Conservation (phyloP, 2,797 vertebrate genomes). For the Sparus aurata region DNA sequence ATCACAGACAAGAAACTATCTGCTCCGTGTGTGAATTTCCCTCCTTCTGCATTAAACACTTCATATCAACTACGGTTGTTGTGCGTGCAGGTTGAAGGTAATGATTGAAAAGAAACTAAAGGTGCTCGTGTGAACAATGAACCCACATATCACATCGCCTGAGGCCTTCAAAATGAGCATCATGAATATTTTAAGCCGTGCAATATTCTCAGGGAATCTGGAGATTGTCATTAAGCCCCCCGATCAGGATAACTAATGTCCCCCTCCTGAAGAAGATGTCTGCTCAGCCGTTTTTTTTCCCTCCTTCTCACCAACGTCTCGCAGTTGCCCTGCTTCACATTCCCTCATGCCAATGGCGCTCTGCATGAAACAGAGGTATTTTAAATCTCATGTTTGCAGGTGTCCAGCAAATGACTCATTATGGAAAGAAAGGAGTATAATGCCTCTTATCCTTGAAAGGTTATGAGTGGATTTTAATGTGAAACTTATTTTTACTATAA, state of each 20-base stretch:
- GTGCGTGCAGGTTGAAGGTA: conserved; percentile 40
- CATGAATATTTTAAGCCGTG: conserved; percentile 82
- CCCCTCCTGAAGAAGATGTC: conserved; percentile 74
- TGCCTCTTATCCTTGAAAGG: neutral
- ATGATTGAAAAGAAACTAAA: conserved; percentile 61
- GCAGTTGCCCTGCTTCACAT: conserved; percentile 51
- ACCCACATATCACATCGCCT: conserved; percentile 65
- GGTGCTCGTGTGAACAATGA: conserved; percentile 56
- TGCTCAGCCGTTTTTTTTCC: conserved; percentile 71
- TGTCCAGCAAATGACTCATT: neutral
- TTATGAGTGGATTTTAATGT: neutral
- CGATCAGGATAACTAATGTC: conserved; percentile 81
- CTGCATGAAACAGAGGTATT: conserved; percentile 24
- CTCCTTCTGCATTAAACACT: conserved; percentile 66
- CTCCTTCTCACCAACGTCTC: conserved; percentile 30
- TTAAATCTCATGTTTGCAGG: conserved; percentile 17
- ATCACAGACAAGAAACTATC: conserved; percentile 75
- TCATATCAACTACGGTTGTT: conserved; percentile 49
- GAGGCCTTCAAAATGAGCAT: conserved; percentile 75
- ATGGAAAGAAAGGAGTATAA: neutral
- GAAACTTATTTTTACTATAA: conserved; percentile 6
- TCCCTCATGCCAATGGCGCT: conserved; percentile 16
- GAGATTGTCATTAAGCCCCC: conserved; percentile 78
- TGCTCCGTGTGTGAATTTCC: conserved; percentile 65
- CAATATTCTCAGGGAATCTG: conserved; percentile 81